Conservation (phyloP, 1,140 invertebrate species). For the Drosophila paulistorum region DNA sequence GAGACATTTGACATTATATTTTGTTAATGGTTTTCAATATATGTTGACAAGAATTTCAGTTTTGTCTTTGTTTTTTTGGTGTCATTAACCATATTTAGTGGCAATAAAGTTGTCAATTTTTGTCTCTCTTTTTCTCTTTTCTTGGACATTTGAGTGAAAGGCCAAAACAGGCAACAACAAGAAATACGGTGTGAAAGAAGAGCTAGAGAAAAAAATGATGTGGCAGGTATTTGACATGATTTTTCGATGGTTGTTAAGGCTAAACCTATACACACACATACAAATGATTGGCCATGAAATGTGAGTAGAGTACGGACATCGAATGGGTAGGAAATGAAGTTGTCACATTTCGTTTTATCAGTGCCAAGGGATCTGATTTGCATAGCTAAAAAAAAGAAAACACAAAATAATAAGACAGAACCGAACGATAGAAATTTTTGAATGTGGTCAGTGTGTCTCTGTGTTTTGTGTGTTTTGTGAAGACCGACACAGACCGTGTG, state of each 20-base stretch:
- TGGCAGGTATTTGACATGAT: constrained; percentile 64
- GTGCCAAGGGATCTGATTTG: constrained; percentile 34
- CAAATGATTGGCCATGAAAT: constrained; percentile 38
- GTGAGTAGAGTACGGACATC: constrained; percentile 32
- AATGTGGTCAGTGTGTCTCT: constrained; percentile 5
- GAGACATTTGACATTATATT: constrained; percentile 71
- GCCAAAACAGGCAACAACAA: constrained; percentile 32
- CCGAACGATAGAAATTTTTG: neutral
- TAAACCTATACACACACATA: constrained; percentile 2
- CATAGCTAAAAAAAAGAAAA: constrained; percentile 6
- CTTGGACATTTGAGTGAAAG: constrained; percentile 35
- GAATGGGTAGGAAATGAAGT: constrained; percentile 51
- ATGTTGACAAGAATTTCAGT: constrained; percentile 50
- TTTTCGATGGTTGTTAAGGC: constrained; percentile 22
- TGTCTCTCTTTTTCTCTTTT: neutral
- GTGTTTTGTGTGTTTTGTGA: neutral
- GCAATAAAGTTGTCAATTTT: constrained; percentile 74
- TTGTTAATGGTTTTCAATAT: constrained; percentile 56
- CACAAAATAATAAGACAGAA: neutral
- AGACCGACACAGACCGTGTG: neutral
- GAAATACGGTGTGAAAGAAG: constrained; percentile 35
- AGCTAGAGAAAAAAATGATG: constrained; percentile 6
- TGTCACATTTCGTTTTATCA: constrained; percentile 53
- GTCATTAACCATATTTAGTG: constrained; percentile 77
- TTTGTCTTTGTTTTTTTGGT: constrained; percentile 27